Base-by-base conservation (phyloP, 2,888 invertebrate genomes). In the Mimumesa dahlbomi region DNA sequence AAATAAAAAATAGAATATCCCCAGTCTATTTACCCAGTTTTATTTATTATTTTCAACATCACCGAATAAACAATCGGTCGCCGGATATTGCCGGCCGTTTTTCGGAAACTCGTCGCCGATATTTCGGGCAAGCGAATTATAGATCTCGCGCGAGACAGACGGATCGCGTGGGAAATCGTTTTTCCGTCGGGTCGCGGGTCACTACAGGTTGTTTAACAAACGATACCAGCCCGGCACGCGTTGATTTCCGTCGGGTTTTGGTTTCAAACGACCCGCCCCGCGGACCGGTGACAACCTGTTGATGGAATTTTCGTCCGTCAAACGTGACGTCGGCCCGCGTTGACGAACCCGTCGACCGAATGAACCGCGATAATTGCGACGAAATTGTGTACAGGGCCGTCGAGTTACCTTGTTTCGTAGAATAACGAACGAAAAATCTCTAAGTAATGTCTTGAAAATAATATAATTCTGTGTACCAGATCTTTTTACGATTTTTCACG, bases 271-370 rank as follows among this genome's bases (percentile, higher is more conserved):
- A 14, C n/a, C n/a, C 43, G 21, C 13, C 36, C n/a, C 34, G 14
- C 19, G 36, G 21, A 25, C 59, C 77, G 63, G 75, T 79, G 82
- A 81, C 82, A 82, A 83, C 83, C 82, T 83, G 82, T 83, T 71
- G 71, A 71, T 71, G 58, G 71, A 70, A 70, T 71, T 71, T 71
- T 81, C 75, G 71, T 61, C 52, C 56, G 66, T 70, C 58, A 70
- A 77, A 69, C 61, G 67, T 64, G 43, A 34, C 11, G 34, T n/a
- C 3, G n/a, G 34, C 9, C 38, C 36, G 50, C 29, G 42, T 11
- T 18, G 48, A n/a, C 36, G 11, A 11, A 13, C 36, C 36, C 11
- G 36, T 3, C 36, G 3, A 36, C n/a, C n/a, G n/a, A n/a, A n/a
- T n/a, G n/a, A 13, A 46, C 16, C 67, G 63, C 38, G 59, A 72